Percentiles rank a stretch among this genome's conserved stretches.
These are phyloP conservation scores for Xestia sexstrigata DNA, from an alignment of 2,888 invertebrate genomes.

Conservation along the genomic window DNA sequence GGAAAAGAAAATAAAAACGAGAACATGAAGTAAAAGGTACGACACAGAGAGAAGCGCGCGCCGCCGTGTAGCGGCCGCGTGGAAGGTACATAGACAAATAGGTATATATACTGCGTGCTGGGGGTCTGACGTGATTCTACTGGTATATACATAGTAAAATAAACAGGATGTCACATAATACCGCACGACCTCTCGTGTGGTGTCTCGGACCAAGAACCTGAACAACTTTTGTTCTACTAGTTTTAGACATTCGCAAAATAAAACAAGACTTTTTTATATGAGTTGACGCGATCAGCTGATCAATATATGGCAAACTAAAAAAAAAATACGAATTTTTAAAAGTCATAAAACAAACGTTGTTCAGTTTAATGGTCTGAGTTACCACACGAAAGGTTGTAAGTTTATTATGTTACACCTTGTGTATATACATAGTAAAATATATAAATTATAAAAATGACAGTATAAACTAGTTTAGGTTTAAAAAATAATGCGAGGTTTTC, in stretches of 20 bases:
- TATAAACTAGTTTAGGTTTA: neutral
- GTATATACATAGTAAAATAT: constrained; percentile 2
- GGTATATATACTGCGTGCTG: constrained; percentile 67
- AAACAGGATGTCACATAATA: neutral
- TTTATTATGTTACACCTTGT: neutral
- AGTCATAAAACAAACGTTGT: neutral
- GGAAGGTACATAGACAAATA: constrained; percentile 55
- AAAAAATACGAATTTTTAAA: neutral
- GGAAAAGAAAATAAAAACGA: constrained; percentile 92
- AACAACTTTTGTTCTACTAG: neutral
- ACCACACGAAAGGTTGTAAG: neutral
- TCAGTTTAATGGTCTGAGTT: neutral
- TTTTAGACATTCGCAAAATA: neutral
- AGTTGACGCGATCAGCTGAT: neutral
- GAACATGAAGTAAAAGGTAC: constrained; percentile 88
- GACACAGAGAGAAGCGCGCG: constrained; percentile 75
- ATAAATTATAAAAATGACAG: neutral
- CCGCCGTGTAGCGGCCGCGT: constrained; percentile 42
- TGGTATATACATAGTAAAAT: neutral
- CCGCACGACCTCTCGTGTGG: neutral
- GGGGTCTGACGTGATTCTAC: constrained; percentile 64
- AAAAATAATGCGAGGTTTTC: neutral
- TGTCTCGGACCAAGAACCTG: neutral
- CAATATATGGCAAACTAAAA: neutral
- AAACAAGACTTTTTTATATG: neutral